Evolutionary conservation across 2,797 vertebrate species (phyloP).

Genomic region (Heteromormyrus szaboi): DNA sequence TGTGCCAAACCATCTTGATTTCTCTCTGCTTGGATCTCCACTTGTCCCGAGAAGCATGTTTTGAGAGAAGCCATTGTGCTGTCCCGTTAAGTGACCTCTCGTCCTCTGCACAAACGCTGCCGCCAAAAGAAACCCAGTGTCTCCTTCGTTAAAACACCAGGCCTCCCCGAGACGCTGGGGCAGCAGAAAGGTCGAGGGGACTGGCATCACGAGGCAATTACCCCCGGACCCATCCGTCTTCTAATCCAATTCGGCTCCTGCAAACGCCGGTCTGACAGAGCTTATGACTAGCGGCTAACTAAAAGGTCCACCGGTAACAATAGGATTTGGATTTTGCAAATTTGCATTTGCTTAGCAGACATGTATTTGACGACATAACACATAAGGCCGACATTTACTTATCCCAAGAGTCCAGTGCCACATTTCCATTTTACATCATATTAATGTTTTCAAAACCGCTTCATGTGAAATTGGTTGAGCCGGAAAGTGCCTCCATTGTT

Average conservation of each 20-base stretch:
- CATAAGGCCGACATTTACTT: neutral
- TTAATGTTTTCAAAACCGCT: neutral
- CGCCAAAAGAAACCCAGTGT: conserved; percentile 22
- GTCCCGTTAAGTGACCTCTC: conserved; percentile 25
- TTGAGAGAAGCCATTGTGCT: conserved; percentile 35
- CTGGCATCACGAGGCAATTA: conserved; percentile 54
- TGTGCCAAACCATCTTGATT: neutral
- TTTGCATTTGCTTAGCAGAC: neutral
- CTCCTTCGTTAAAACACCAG: conserved; percentile 26
- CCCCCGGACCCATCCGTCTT: conserved; percentile 31
- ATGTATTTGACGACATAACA: neutral
- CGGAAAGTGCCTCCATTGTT: conserved; percentile 32
- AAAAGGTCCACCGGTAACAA: neutral
- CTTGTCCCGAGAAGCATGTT: conserved; percentile 24
- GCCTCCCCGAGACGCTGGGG: conserved; percentile 18
- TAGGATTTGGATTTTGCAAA: neutral
- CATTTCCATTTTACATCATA: conserved; percentile 1
- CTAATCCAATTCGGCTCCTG: conserved; percentile 42
- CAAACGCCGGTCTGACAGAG: conserved; percentile 19
- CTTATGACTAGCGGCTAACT: conserved; percentile 17
- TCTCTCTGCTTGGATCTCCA: conserved; percentile 19
- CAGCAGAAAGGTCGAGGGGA: conserved; percentile 20
- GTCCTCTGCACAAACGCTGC: conserved; percentile 34
- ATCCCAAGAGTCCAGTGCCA: neutral
- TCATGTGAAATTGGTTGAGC: neutral